Evolutionary conservation across 2,113 vertebrate genomes (phyloP).

Genomic region (Hydropotes inermis): DNA sequence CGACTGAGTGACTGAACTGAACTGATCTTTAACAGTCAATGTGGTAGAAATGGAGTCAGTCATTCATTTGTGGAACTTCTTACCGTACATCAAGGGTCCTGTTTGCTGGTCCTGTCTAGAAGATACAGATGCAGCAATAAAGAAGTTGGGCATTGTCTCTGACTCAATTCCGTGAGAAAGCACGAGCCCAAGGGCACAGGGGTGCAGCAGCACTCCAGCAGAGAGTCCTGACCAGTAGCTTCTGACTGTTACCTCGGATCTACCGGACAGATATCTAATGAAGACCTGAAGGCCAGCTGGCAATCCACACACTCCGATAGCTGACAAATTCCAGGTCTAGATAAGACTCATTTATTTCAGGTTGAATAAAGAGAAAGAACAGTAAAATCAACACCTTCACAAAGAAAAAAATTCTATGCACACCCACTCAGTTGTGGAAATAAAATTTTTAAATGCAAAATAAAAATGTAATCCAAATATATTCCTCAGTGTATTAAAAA

Average conservation of each 20-base stretch:
- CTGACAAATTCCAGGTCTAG: not conserved
- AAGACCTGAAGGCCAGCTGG: not conserved
- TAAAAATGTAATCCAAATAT: not conserved
- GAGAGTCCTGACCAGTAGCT: not conserved
- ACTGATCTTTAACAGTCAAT: too few species aligned
- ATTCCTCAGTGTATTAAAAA: not conserved
- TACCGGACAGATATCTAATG: accelerated
- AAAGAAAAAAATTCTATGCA: not conserved
- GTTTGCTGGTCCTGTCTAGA: accelerated
- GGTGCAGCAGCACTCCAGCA: accelerated
- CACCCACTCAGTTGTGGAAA: not conserved
- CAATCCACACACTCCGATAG: not conserved
- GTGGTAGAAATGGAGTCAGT: not conserved
- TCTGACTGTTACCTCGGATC: not conserved
- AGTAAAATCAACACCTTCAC: not conserved
- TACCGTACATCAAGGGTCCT: accelerated
- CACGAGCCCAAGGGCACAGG: not conserved
- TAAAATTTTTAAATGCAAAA: not conserved
- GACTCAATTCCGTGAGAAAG: accelerated
- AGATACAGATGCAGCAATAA: not conserved
- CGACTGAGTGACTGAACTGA: accelerated
- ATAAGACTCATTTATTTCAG: not conserved
- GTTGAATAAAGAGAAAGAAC: not conserved
- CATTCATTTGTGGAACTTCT: not conserved
- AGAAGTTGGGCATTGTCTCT: accelerated